These are phyloP conservation scores for Bombus soroeensis DNA, from an alignment of 1,140 invertebrate species.

Conservation along the genomic window DNA sequence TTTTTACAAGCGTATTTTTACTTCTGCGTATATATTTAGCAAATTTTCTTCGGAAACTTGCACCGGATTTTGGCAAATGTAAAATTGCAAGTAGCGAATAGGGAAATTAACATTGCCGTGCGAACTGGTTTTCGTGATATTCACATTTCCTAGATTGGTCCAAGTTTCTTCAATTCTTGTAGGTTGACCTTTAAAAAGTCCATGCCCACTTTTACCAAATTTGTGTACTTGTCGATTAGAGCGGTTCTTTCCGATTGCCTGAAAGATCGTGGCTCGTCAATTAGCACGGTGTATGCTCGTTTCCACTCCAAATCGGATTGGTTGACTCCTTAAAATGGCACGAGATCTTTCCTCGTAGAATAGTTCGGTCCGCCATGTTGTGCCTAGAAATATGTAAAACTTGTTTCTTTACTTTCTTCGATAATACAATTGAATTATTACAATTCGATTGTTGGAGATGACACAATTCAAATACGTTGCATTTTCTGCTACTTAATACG, in stretches of 20 bases:
- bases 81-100: neutral
- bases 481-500: too few relatives aligned
- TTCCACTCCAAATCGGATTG: slow-evolving; percentile 37
- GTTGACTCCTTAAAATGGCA: slow-evolving; percentile 51
- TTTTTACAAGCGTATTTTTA: neutral
- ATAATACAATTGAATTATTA: too few relatives aligned
- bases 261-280: slow-evolving; percentile 31
- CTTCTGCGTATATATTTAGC: too few relatives aligned
- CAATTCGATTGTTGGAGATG: too few relatives aligned
- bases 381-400: neutral
- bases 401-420: too few relatives aligned
- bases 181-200: slow-evolving; percentile 10
- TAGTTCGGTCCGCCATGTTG: slow-evolving; percentile 1
- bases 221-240: slow-evolving; percentile 57
- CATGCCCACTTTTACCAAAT: slow-evolving; percentile 26
- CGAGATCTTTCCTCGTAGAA: neutral
- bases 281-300: slow-evolving; percentile 48
- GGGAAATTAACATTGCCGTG: slow-evolving; percentile 44
- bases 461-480: too few relatives aligned
- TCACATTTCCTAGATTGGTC: slow-evolving; percentile 35
- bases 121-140: slow-evolving; percentile 31
- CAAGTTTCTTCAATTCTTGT: neutral
- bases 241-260: slow-evolving; percentile 1
- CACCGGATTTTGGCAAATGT: slow-evolving; percentile 12
- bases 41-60: neutral